A percentile compares a stretch with the other conserved stretches of the same genome.
Conservation (phyloP, 1,140 invertebrate species). For the Scaptomyza hsui region DNA sequence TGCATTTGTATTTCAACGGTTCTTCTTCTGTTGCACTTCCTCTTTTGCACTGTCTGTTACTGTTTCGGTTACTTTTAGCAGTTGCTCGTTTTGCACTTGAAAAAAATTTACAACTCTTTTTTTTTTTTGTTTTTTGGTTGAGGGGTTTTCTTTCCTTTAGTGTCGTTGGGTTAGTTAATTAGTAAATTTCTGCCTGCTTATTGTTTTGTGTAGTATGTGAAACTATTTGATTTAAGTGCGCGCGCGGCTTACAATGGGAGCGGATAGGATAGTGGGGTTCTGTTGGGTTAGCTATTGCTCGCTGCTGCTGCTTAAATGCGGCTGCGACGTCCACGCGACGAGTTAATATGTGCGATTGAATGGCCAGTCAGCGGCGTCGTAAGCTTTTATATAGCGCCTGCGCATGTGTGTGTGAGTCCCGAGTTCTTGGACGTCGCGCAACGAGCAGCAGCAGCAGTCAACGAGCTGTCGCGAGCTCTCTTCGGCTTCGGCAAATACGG, state of each 20-base stretch:
- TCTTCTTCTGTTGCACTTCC: constrained; percentile 8
- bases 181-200: constrained; percentile 11
- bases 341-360: constrained; percentile 60
- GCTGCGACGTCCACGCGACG: constrained; percentile 57
- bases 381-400: constrained; percentile 49
- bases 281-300: constrained; percentile 21
- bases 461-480: constrained; percentile 13
- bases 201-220: constrained; percentile 7
- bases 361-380: constrained; percentile 10
- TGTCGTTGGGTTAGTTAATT: constrained; percentile 35
- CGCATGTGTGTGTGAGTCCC: constrained; percentile 27
- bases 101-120: constrained; percentile 35
- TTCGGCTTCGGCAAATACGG: constrained; percentile 9
- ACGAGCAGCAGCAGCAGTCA: neutral
- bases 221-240: constrained; percentile 25
- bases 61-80: constrained; percentile 18
- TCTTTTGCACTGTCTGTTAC: constrained; percentile 28
- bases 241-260: constrained; percentile 27
- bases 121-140: constrained; percentile 12
- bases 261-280: neutral
- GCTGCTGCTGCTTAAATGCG: constrained; percentile 26
- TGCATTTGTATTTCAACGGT: constrained; percentile 65
- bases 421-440: constrained; percentile 35
- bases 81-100: constrained; percentile 31
- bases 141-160: constrained; percentile 11